phyloP scores from a whole-genome alignment of 2,888 invertebrate genomes.

The Hermodice carunculata region DNA sequence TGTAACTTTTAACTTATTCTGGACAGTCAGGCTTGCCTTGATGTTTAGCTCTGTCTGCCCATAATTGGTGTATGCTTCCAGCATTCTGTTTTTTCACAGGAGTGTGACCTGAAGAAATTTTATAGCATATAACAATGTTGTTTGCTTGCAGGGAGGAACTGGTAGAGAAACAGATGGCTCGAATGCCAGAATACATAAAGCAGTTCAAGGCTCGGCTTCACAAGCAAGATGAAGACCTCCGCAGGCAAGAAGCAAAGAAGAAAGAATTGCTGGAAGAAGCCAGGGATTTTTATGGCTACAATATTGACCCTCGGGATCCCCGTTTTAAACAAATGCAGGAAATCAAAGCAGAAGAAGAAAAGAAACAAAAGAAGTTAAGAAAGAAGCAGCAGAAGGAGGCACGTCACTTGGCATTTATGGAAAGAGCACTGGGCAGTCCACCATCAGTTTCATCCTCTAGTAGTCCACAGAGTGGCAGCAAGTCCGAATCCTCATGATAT shows the following conservation, averaged over 20 bases:
- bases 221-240: conserved; percentile 31
- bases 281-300: conserved; percentile 41
- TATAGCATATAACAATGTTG: too few species aligned
- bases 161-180: conserved; percentile 36
- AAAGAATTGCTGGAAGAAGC: not conserved
- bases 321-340: conserved; percentile 44
- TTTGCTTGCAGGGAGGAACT: conserved; percentile 30
- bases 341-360: conserved; percentile 43
- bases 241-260: conserved; percentile 20
- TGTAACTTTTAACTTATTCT: too few species aligned
- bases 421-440: not conserved
- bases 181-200: conserved; percentile 41
- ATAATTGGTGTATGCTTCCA: too few species aligned
- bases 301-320: conserved; percentile 39
- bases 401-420: not conserved
- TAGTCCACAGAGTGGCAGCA: too few species aligned
- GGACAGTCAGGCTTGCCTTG: too few species aligned
- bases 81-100: not conserved
- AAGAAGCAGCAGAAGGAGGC: conserved; percentile 36
- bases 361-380: conserved; percentile 30
- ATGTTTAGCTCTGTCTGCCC: too few species aligned
- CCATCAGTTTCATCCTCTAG: too few species aligned
- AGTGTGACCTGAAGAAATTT: not conserved
- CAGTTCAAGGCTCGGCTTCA: conserved; percentile 22
- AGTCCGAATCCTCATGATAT: too few species aligned